These are phyloP conservation scores for Nomada fucata DNA, from an alignment of 2,888 invertebrate species.

Conservation along the genomic window DNA sequence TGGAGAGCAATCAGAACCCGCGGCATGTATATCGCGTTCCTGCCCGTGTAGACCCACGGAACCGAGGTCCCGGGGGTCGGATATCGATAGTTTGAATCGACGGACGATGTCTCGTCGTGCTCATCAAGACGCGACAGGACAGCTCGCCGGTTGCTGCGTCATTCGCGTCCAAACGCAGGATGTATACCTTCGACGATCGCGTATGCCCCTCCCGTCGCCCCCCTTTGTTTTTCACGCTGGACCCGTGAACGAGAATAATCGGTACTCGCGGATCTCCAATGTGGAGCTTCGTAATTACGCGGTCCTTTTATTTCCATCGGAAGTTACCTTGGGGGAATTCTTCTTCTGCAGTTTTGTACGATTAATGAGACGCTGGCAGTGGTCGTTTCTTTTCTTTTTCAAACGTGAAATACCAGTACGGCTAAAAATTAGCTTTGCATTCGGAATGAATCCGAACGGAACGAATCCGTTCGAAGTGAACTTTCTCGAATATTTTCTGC, in stretches of 20 bases:
- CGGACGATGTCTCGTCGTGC: slow-evolving; percentile 80
- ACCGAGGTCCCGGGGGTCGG: slow-evolving; percentile 76
- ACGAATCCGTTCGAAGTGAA: neutral
- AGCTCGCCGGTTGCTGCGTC: slow-evolving; percentile 77
- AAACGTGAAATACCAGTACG: neutral
- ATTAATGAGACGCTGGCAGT: neutral
- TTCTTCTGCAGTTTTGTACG: neutral
- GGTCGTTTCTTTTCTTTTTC: neutral
- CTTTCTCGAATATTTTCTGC: neutral
- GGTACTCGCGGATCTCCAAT: slow-evolving; percentile 1
- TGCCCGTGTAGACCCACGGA: slow-evolving; percentile 61
- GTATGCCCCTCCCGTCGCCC: slow-evolving; percentile 2
- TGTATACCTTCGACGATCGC: slow-evolving; percentile 39
- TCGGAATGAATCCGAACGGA: neutral
- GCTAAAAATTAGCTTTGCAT: neutral
- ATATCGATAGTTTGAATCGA: slow-evolving; percentile 82
- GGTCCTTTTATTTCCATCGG: neutral
- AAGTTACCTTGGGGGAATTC: neutral
- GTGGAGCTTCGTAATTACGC: slow-evolving; percentile 14
- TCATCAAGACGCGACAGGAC: slow-evolving; percentile 80
- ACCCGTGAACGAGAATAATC: slow-evolving; percentile 16
- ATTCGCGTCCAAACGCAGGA: slow-evolving; percentile 69
- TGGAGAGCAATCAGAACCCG: slow-evolving; percentile 77
- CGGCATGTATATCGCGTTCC: slow-evolving; percentile 67
- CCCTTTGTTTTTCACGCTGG: slow-evolving; percentile 61